These are phyloP conservation scores for Coelinius sp. DNA, from an alignment of 2,888 invertebrate species.

Conservation along the genomic window DNA sequence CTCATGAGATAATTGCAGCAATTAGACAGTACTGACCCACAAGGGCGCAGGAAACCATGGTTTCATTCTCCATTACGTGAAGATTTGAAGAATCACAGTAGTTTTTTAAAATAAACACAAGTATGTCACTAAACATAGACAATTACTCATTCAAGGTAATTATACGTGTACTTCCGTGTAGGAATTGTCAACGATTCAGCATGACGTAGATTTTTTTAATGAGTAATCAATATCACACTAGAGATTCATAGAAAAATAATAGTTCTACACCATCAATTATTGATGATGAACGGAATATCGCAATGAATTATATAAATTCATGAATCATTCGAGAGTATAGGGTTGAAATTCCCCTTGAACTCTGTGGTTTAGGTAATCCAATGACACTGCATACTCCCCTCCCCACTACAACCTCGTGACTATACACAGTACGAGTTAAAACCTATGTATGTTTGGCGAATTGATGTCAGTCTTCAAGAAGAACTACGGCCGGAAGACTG, in stretches of 20 bases:
- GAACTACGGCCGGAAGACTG: not conserved
- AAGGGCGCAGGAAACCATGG: not conserved
- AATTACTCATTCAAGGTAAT: not conserved
- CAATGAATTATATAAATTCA: not conserved
- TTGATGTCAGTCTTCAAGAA: conserved; percentile 9
- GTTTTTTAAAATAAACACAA: not conserved
- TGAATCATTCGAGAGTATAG: not conserved
- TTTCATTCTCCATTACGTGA: too few species aligned
- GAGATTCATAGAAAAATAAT: not conserved
- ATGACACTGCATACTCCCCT: not conserved
- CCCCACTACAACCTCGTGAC: not conserved
- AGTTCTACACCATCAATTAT: not conserved
- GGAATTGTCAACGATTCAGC: not conserved
- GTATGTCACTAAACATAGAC: not conserved
- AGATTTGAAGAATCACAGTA: too few species aligned
- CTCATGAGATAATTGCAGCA: not conserved
- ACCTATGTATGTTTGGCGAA: not conserved
- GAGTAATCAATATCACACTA: not conserved
- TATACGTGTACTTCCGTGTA: not conserved
- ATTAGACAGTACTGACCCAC: not conserved
- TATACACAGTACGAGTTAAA: not conserved
- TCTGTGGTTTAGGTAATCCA: not conserved
- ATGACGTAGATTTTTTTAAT: not conserved
- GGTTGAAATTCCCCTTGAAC: not conserved
- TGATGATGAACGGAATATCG: not conserved